Conservation (phyloP, 2,888 invertebrate genomes). For the Macroteleia sp. region DNA sequence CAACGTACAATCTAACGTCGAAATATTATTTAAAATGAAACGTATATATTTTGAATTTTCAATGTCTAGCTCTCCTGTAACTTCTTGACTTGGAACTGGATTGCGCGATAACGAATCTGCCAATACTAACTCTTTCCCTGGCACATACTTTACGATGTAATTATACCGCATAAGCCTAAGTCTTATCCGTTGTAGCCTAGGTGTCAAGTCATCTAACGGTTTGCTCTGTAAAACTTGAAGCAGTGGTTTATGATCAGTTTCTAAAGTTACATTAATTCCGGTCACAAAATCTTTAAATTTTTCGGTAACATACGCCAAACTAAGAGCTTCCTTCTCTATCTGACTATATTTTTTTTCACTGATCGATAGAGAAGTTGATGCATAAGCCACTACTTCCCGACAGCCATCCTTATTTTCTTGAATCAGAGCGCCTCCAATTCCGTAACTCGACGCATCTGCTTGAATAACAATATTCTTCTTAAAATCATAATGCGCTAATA, state of each 20-base stretch:
- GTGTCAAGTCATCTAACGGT: constrained; percentile 74
- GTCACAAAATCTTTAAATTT: constrained; percentile 74
- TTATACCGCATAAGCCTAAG: constrained; percentile 72
- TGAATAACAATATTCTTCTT: constrained; percentile 53
- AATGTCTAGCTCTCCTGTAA: background rate
- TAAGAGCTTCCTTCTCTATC: constrained; percentile 80
- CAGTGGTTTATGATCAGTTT: constrained; percentile 80
- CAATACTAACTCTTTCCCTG: constrained; percentile 73
- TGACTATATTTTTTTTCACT: constrained; percentile 75
- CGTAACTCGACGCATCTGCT: constrained; percentile 76
- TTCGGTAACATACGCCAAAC: constrained; percentile 74
- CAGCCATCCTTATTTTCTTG: constrained; percentile 66
- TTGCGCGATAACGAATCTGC: constrained; percentile 72
- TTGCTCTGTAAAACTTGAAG: constrained; percentile 75
- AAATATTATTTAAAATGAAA: background rate
- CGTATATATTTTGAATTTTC: background rate
- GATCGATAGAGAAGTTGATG: constrained; percentile 68
- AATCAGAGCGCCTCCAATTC: constrained; percentile 74
- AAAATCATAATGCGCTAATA: constrained; percentile 73
- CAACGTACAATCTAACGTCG: background rate
- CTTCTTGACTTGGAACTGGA: constrained; percentile 18
- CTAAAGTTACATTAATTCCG: constrained; percentile 71
- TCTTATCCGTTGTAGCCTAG: constrained; percentile 77
- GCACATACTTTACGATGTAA: constrained; percentile 70
- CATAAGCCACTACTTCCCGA: constrained; percentile 75